Conservation (phyloP, 53 echinoderm and acorn worm genomes). For the Stichopus horrens region DNA sequence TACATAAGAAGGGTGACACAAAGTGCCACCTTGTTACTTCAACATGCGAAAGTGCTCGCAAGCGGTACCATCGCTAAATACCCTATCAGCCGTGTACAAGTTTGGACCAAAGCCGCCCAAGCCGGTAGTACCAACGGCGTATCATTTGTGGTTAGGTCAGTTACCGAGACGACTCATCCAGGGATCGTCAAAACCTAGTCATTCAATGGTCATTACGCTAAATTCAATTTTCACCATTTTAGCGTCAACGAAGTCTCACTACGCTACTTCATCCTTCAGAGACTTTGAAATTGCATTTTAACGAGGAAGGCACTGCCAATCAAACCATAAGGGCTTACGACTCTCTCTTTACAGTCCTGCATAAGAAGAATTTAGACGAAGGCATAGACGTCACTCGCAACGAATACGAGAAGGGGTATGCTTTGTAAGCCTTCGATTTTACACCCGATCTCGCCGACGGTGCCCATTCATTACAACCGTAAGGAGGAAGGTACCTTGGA, state of each 20-base stretch:
- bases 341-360: too few relatives aligned
- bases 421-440: slow-evolving; percentile 63
- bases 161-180: slow-evolving; percentile 56
- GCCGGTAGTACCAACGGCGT: slow-evolving; percentile 53
- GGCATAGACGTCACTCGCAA: too few relatives aligned
- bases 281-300: too few relatives aligned
- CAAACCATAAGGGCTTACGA: too few relatives aligned
- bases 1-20: too few relatives aligned
- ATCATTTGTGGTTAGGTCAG: slow-evolving; percentile 57
- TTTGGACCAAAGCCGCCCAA: slow-evolving; percentile 59
- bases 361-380: too few relatives aligned
- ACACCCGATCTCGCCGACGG: slow-evolving; percentile 67
- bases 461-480: slow-evolving; percentile 61
- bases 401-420: slow-evolving; percentile 19
- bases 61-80: too few relatives aligned
- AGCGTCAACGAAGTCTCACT: not conserved
- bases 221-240: slow-evolving; percentile 58
- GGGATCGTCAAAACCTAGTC: slow-evolving; percentile 50
- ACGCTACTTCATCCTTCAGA: not conserved
- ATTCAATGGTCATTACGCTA: slow-evolving; percentile 55
- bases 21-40: too few relatives aligned
- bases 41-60: too few relatives aligned
- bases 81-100: too few relatives aligned
- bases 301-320: too few relatives aligned
- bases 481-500: slow-evolving; percentile 45